A percentile compares a stretch with the other conserved stretches of the same genome.
These are phyloP conservation scores for Cantharis flavilabris DNA, from an alignment of 2,888 invertebrate genomes.

Conservation along the genomic window DNA sequence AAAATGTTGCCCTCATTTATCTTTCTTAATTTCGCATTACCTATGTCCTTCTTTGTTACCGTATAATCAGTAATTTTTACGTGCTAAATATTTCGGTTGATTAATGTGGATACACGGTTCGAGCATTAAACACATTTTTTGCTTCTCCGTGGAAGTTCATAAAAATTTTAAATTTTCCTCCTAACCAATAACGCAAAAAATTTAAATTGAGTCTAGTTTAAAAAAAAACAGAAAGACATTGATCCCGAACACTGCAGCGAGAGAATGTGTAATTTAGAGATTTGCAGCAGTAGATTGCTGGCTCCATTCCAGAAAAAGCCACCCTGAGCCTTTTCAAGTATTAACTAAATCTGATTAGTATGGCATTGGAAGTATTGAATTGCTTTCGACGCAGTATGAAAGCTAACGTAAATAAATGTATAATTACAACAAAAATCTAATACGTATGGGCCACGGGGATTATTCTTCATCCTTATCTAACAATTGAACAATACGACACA, in stretches of 20 bases:
- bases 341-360: slow-evolving; percentile 16
- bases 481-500: neutral
- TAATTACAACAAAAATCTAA: neutral
- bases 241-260: slow-evolving; percentile 4
- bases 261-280: slow-evolving; percentile 18
- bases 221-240: slow-evolving; percentile 4
- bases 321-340: slow-evolving; percentile 5
- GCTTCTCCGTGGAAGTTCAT: neutral
- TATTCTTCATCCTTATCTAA: neutral
- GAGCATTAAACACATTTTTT: neutral
- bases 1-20: neutral
- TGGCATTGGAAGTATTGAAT: neutral
- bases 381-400: neutral
- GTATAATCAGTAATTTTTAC: neutral
- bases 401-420: neutral
- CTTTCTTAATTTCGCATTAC: neutral
- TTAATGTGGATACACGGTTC: neutral
- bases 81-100: neutral
- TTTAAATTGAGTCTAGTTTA: neutral
- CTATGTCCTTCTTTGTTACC: neutral
- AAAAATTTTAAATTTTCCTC: neutral
- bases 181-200: neutral
- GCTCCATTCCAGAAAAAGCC: slow-evolving; percentile 11
- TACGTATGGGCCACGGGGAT: neutral
- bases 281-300: slow-evolving; percentile 16